Conservation (phyloP, 2,888 invertebrate species). For the Gasteruption jaculator region DNA sequence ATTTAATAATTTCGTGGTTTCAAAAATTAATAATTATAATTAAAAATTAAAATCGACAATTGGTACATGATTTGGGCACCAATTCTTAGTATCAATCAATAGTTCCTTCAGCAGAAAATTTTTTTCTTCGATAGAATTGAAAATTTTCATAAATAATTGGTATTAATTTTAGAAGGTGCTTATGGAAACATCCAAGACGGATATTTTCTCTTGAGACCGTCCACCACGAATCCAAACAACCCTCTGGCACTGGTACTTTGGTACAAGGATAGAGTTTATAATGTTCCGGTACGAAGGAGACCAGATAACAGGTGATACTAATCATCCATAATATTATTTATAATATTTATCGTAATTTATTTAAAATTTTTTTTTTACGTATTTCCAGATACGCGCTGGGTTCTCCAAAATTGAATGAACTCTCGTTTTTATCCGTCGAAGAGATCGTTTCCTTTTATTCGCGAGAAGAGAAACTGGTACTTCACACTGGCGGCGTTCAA, state of each 20-base stretch:
- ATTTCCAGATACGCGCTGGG: slow-evolving; percentile 46
- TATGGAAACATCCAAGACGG: slow-evolving; percentile 42
- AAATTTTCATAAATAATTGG: neutral
- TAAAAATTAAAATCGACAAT: too few relatives aligned
- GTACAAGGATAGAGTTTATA: slow-evolving; percentile 47
- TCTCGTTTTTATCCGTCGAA: slow-evolving; percentile 43
- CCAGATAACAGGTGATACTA: slow-evolving; percentile 41
- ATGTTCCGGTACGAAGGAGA: slow-evolving; percentile 48
- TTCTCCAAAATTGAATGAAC: slow-evolving; percentile 45
- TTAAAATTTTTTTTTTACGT: slow-evolving; percentile 3
- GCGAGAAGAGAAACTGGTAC: slow-evolving; percentile 38
- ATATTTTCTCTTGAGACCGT: slow-evolving; percentile 48
- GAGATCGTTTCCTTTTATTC: slow-evolving; percentile 45
- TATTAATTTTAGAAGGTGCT: slow-evolving; percentile 30
- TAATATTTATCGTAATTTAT: too few relatives aligned
- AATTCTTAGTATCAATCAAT: too few relatives aligned
- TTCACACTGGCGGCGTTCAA: slow-evolving; percentile 40
- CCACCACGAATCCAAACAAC: slow-evolving; percentile 43
- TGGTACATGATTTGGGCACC: too few relatives aligned
- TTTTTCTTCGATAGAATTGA: too few relatives aligned
- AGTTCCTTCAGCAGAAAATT: too few relatives aligned
- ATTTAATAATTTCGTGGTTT: too few relatives aligned
- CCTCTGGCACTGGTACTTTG: slow-evolving; percentile 50
- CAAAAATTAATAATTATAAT: too few relatives aligned
- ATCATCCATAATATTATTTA: slow-evolving; percentile 1